Conservation (phyloP, 2,797 vertebrate species). For the Pantherophis alleghaniensis region DNA sequence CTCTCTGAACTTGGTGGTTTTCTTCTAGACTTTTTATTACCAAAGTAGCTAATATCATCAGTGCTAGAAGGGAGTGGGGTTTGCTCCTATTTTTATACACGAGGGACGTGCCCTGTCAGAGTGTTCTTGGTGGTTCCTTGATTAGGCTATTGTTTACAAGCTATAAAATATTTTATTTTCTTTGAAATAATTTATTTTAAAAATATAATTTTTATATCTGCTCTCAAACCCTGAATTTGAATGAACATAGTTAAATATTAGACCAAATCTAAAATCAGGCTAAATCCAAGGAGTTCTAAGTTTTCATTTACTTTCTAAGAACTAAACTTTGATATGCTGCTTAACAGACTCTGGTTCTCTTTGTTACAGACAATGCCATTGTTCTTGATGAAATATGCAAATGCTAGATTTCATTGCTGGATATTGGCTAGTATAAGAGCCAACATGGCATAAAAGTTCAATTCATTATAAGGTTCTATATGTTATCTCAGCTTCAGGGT, state of each 20-base stretch:
- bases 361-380: slow-evolving; percentile 68
- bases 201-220: slow-evolving; percentile 58
- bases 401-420: slow-evolving; percentile 49
- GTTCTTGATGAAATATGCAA: slow-evolving; percentile 71
- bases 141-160: background rate
- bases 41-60: too few relatives aligned
- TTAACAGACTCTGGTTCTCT: slow-evolving; percentile 61
- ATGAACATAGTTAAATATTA: slow-evolving; percentile 65
- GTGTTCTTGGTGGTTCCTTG: too few relatives aligned
- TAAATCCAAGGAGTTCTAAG: slow-evolving; percentile 62
- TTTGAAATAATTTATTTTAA: slow-evolving; percentile 35
- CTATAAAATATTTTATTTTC: background rate
- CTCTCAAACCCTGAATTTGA: slow-evolving; percentile 57
- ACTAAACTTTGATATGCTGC: slow-evolving; percentile 56
- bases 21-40: too few relatives aligned
- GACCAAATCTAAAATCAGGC: slow-evolving; percentile 63
- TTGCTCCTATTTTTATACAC: too few relatives aligned
- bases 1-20: too few relatives aligned
- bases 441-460: slow-evolving; percentile 42
- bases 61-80: too few relatives aligned
- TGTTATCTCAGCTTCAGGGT: slow-evolving; percentile 39
- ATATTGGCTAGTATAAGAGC: slow-evolving; percentile 56
- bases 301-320: slow-evolving; percentile 67
- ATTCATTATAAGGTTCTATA: slow-evolving; percentile 55
- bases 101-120: too few relatives aligned